Conservation (phyloP, 2,888 invertebrate species). For the Sericinus montela region DNA sequence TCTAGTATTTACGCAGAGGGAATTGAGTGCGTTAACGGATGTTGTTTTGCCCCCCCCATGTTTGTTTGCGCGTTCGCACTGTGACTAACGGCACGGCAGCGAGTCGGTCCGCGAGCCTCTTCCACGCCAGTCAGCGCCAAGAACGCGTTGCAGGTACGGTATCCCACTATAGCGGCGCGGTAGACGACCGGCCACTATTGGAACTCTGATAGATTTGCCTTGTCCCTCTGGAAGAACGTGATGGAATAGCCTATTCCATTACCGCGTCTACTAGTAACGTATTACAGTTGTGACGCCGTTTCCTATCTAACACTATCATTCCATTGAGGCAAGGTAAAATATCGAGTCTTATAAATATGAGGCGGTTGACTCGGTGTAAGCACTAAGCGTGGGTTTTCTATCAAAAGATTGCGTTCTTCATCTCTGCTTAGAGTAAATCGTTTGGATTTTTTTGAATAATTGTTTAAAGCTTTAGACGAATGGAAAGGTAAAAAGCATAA, state of each 20-base stretch:
- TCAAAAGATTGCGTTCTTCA: slow-evolving; percentile 9
- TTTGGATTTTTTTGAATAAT: not conserved
- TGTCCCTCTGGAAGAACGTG: slow-evolving; percentile 18
- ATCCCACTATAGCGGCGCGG: slow-evolving; percentile 71
- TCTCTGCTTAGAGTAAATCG: not conserved
- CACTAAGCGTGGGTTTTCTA: slow-evolving; percentile 7
- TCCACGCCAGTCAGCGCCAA: slow-evolving; percentile 80
- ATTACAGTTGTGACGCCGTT: slow-evolving; percentile 71
- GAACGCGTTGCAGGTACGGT: slow-evolving; percentile 83
- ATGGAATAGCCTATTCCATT: not conserved
- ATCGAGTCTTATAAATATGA: not conserved
- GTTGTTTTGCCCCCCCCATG: slow-evolving; percentile 70
- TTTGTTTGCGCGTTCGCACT: slow-evolving; percentile 68
- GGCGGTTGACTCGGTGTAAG: not conserved
- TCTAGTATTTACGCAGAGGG: slow-evolving; percentile 32
- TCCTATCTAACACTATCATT: slow-evolving; percentile 27
- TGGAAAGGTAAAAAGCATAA: too few relatives aligned
- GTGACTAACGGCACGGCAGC: slow-evolving; percentile 63
- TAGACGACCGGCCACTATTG: slow-evolving; percentile 40
- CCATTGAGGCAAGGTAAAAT: not conserved
- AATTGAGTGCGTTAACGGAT: slow-evolving; percentile 67
- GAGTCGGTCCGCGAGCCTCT: slow-evolving; percentile 75
- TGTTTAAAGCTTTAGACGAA: too few relatives aligned
- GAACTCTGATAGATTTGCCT: not conserved
- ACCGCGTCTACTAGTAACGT: not conserved